phyloP scores from a whole-genome alignment of 2,797 vertebrate species.

The Macrochelys suwanniensis region DNA sequence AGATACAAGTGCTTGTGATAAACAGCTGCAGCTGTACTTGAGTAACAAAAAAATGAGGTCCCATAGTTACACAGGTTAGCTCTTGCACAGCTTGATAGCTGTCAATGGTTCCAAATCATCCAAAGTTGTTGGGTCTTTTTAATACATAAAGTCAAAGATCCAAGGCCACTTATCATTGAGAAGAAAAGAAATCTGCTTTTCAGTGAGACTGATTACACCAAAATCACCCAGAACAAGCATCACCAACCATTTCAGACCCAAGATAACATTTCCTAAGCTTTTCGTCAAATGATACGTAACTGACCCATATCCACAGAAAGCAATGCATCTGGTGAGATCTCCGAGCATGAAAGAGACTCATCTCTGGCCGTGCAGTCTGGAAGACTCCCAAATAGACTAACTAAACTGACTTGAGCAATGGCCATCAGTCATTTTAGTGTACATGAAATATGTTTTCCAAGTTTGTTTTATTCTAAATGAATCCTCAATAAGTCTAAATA shows the following conservation, averaged over 20 bases:
- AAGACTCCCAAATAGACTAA: not conserved
- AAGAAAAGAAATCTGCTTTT: not conserved
- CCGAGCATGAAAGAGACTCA: not conserved
- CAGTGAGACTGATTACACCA: not conserved
- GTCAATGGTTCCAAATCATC: not conserved
- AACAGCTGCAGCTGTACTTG: not conserved
- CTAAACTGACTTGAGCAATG: not conserved
- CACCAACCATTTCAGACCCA: not conserved
- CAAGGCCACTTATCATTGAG: not conserved
- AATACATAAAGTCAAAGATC: not conserved
- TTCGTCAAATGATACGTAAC: not conserved
- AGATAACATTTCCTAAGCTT: not conserved
- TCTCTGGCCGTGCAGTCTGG: rapidly evolving
- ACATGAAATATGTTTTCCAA: too few relatives aligned
- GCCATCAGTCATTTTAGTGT: too few relatives aligned
- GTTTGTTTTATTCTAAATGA: too few relatives aligned
- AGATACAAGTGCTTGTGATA: not conserved
- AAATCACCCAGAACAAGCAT: not conserved
- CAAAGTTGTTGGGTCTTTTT: not conserved
- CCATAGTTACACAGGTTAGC: not conserved
- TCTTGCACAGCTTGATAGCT: not conserved
- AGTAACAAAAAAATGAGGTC: not conserved
- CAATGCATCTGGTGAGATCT: not conserved
- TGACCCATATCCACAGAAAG: too few relatives aligned
- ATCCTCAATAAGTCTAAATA: too few relatives aligned